A percentile compares a stretch with the other conserved stretches of the same genome.
phyloP scores from a whole-genome alignment of 2,113 vertebrate genomes.

The Genyomyrus donnyi region DNA sequence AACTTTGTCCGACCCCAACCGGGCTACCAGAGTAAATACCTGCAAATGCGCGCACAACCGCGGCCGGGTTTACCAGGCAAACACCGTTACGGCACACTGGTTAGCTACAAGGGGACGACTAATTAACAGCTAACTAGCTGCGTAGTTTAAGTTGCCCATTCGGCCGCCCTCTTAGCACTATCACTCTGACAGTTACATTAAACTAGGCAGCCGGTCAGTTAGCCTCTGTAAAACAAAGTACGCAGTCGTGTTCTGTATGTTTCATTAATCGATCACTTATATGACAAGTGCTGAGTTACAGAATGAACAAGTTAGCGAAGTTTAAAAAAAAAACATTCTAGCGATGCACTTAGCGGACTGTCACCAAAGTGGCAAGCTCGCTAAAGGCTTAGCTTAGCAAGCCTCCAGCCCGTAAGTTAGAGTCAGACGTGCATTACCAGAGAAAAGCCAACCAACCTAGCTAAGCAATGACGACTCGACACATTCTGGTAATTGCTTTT shows the following conservation, averaged over 20 bases:
- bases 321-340: background rate
- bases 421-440: background rate
- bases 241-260: background rate
- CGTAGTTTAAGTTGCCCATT: background rate
- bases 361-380: background rate
- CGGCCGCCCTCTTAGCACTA: background rate
- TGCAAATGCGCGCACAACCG: background rate
- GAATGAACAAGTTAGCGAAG: background rate
- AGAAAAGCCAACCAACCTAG: background rate
- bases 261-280: background rate
- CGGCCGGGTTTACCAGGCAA: background rate
- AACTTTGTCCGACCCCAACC: background rate
- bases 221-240: background rate
- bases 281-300: background rate
- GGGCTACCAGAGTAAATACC: background rate
- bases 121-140: background rate
- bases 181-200: background rate
- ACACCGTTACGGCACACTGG: background rate
- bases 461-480: background rate
- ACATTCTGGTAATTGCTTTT: too few relatives aligned
- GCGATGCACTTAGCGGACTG: background rate
- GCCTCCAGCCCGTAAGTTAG: background rate
- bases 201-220: background rate
- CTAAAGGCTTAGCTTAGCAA: background rate
- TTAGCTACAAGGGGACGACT: background rate